These are phyloP conservation scores for Lysandra bellargus DNA, from an alignment of 2,888 invertebrate genomes.

Conservation along the genomic window DNA sequence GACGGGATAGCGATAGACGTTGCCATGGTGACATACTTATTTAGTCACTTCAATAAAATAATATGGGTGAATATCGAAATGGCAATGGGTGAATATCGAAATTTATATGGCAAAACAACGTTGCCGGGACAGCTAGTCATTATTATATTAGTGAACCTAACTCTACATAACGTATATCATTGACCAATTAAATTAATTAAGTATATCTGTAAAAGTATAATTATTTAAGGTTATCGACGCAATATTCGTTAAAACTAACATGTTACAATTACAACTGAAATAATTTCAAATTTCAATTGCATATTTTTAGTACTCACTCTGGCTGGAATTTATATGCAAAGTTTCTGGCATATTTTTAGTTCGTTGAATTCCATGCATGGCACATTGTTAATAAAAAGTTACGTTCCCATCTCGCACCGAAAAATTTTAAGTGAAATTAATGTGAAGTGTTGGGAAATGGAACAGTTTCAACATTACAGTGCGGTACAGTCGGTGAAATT, in stretches of 20 bases:
- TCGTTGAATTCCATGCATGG: neutral
- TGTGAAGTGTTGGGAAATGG: constrained; percentile 21
- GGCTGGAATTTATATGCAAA: constrained; percentile 7
- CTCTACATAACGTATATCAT: no score
- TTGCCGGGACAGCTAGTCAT: no score
- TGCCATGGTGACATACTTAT: no score
- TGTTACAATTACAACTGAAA: neutral
- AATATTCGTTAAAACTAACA: neutral
- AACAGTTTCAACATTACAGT: constrained; percentile 5
- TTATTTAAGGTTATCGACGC: neutral
- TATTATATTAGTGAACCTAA: no score
- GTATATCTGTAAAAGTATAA: neutral
- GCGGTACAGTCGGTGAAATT: neutral
- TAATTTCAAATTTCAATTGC: neutral
- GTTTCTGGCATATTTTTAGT: neutral
- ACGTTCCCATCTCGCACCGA: constrained; percentile 11
- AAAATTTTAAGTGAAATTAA: constrained; percentile 29
- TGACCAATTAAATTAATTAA: neutral
- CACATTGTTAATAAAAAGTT: constrained; percentile 23
- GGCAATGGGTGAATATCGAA: no score
- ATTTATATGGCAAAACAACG: no score
- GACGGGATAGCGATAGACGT: no score
- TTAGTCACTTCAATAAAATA: no score
- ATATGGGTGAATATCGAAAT: no score
- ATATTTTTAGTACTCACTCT: neutral